Conservation (phyloP, 2,113 vertebrate genomes). For the Melierax canorus region DNA sequence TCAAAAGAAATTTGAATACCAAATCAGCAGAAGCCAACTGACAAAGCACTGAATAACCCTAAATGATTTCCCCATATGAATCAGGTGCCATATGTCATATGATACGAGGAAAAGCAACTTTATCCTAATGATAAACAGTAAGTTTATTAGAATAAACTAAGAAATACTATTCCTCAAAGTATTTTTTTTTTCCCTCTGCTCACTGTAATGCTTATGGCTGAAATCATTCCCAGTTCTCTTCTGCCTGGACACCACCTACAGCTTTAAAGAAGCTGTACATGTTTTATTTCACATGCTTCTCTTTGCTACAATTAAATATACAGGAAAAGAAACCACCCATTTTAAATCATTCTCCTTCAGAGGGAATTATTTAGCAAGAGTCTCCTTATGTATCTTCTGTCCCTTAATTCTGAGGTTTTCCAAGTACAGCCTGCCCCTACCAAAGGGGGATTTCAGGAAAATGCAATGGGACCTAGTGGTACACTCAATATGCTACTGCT, state of each 20-base stretch:
- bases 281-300: background rate
- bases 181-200: background rate
- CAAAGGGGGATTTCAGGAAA: background rate
- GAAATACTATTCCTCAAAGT: background rate
- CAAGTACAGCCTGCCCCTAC: background rate
- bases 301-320: background rate
- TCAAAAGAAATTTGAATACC: background rate
- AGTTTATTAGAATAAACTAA: background rate
- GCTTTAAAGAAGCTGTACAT: background rate
- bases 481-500: background rate
- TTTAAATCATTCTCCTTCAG: background rate
- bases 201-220: background rate
- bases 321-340: accelerated
- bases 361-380: background rate
- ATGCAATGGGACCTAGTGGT: background rate
- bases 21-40: background rate
- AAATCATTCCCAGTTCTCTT: background rate
- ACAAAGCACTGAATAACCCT: background rate
- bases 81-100: background rate
- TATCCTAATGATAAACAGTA: background rate
- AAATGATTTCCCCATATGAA: background rate
- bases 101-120: background rate
- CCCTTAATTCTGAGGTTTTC: background rate
- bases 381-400: background rate
- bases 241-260: background rate